These are phyloP conservation scores for Aethes cnicana DNA, from an alignment of 2,888 invertebrate species.

Conservation along the genomic window DNA sequence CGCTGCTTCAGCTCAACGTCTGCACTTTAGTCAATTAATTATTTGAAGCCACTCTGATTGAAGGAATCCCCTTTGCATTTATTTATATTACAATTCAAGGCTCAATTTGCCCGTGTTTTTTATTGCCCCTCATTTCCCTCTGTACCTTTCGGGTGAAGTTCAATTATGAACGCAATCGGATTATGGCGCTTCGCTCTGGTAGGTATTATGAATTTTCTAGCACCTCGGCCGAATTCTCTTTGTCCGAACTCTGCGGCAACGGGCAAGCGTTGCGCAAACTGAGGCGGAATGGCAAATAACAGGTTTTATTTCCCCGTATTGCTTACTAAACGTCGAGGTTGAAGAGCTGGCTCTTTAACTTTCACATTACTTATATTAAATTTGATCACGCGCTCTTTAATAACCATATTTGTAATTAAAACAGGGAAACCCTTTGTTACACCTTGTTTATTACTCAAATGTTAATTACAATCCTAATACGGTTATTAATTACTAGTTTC, in stretches of 20 bases:
- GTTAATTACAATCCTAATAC: too few relatives aligned
- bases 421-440: not conserved
- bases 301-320: not conserved
- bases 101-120: not conserved
- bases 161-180: constrained; percentile 46
- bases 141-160: constrained; percentile 6
- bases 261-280: constrained; percentile 7
- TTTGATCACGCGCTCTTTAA: too few relatives aligned
- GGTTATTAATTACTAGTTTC: too few relatives aligned
- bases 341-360: constrained; percentile 6
- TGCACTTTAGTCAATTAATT: too few relatives aligned
- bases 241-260: constrained; percentile 7
- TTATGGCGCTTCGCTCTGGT: constrained; percentile 22
- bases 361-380: constrained; percentile 4
- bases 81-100: too few relatives aligned
- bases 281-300: not conserved
- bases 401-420: not conserved
- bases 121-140: constrained; percentile 1
- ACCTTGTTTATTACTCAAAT: too few relatives aligned
- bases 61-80: too few relatives aligned
- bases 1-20: too few relatives aligned
- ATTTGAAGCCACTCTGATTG: too few relatives aligned
- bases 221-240: constrained; percentile 11
- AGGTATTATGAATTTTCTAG: constrained; percentile 26
- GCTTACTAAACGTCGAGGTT: constrained; percentile 7